Evolutionary conservation across 2,113 vertebrate genomes (phyloP).

Genomic region (Oncorhynchus mykiss): DNA sequence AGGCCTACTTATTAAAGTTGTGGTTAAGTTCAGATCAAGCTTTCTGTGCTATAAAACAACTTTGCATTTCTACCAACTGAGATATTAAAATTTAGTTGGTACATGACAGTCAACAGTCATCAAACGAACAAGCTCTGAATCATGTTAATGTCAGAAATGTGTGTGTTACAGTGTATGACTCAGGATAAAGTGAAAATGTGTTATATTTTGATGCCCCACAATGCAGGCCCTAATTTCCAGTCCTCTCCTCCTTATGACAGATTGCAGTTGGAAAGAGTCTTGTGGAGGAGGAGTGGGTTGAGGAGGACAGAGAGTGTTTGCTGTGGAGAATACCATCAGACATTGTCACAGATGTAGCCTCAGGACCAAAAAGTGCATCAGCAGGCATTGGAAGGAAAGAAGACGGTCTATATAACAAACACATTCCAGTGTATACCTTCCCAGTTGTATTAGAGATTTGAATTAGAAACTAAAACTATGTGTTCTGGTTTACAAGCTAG

Average conservation of each 20-base stretch:
- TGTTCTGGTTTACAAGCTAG: background rate
- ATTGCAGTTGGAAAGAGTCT: conserved; percentile 42
- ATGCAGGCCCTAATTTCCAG: conserved; percentile 24
- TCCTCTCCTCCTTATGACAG: conserved; percentile 38
- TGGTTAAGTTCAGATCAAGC: background rate
- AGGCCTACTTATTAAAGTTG: background rate
- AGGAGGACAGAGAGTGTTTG: conserved; percentile 45
- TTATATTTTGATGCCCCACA: background rate
- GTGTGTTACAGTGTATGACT: conserved; percentile 31
- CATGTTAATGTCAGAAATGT: conserved; percentile 5
- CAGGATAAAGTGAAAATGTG: conserved; percentile 41
- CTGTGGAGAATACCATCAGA: conserved; percentile 34
- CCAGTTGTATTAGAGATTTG: background rate
- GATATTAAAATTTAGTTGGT: background rate
- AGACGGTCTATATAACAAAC: background rate
- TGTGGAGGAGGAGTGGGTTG: conserved; percentile 50
- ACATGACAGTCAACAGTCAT: background rate
- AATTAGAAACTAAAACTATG: background rate
- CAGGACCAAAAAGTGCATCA: conserved; percentile 38
- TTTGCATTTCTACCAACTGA: background rate
- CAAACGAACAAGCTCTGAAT: conserved; percentile 2
- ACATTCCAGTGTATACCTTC: background rate
- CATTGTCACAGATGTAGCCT: conserved; percentile 20
- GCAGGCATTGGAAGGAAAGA: conserved; percentile 1
- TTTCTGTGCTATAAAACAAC: background rate